Percentiles rank a stretch among this genome's conserved stretches.
phyloP scores from a whole-genome alignment of 2,113 vertebrate genomes.

The Nothobranchius furzeri region DNA sequence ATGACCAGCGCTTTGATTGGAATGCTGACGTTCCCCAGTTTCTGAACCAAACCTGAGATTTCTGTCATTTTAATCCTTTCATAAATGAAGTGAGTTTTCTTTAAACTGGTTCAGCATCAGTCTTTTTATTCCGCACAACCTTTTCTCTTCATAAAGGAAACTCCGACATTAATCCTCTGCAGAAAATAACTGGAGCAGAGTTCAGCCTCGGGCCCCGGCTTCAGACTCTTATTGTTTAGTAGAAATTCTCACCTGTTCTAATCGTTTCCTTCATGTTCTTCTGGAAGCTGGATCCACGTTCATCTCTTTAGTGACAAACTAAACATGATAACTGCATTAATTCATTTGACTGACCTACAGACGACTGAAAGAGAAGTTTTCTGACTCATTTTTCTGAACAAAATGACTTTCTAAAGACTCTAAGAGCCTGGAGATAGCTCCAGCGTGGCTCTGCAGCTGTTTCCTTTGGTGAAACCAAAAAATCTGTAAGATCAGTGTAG shows the following conservation, averaged over 20 bases:
- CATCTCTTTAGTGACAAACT: too few species aligned
- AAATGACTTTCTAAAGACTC: too few species aligned
- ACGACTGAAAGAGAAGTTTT: too few species aligned
- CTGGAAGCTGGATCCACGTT: background rate
- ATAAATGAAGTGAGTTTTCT: slow-evolving; percentile 31
- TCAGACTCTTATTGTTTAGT: background rate
- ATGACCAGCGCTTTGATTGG: background rate
- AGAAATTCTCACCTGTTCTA: background rate
- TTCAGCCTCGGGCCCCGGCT: slow-evolving; percentile 14
- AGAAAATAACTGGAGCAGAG: slow-evolving; percentile 24
- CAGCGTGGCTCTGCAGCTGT: too few species aligned
- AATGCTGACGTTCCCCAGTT: background rate
- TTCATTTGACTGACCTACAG: too few species aligned
- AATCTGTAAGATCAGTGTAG: too few species aligned
- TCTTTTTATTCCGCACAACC: slow-evolving; percentile 29
- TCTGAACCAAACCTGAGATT: slow-evolving; percentile 10
- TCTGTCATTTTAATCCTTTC: slow-evolving; percentile 31
- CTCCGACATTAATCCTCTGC: slow-evolving; percentile 48
- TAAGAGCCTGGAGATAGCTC: too few species aligned
- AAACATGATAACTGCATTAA: too few species aligned
- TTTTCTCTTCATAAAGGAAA: slow-evolving; percentile 47
- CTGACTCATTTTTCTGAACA: too few species aligned
- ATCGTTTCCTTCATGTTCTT: background rate
- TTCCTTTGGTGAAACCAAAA: too few species aligned
- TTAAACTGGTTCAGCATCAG: slow-evolving; percentile 46